These are phyloP conservation scores for Malurus cyaneus DNA, from an alignment of 2,113 vertebrate species.

Conservation along the genomic window DNA sequence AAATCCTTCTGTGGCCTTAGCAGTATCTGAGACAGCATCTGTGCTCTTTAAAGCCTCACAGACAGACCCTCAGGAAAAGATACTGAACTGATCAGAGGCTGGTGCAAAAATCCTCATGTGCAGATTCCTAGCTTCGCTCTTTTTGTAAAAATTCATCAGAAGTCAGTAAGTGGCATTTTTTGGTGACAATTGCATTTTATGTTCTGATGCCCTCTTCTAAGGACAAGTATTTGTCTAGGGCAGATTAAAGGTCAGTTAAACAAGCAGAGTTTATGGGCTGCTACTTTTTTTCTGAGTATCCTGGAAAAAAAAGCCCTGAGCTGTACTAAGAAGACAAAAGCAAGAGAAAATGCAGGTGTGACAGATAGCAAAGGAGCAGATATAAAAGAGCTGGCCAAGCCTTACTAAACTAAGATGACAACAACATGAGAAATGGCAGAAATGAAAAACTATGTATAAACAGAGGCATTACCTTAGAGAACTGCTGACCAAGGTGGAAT, in stretches of 20 bases:
- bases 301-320: background rate
- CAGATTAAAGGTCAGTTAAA: background rate
- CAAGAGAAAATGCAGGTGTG: background rate
- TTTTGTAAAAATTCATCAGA: background rate
- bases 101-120: background rate
- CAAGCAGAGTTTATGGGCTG: background rate
- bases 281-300: background rate
- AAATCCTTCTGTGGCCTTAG: background rate
- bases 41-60: background rate
- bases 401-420: background rate
- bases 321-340: background rate
- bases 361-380: background rate
- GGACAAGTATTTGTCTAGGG: background rate
- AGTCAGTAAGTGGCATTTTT: background rate
- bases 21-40: background rate
- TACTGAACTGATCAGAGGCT: background rate
- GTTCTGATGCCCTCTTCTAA: background rate
- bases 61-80: background rate
- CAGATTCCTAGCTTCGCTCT: background rate
- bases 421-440: background rate
- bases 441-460: background rate
- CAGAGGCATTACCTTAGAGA: background rate
- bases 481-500: constrained; percentile 19
- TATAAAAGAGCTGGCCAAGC: background rate
- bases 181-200: background rate